phyloP scores from a whole-genome alignment of 1,140 invertebrate genomes.

The Heliconius melpomene region DNA sequence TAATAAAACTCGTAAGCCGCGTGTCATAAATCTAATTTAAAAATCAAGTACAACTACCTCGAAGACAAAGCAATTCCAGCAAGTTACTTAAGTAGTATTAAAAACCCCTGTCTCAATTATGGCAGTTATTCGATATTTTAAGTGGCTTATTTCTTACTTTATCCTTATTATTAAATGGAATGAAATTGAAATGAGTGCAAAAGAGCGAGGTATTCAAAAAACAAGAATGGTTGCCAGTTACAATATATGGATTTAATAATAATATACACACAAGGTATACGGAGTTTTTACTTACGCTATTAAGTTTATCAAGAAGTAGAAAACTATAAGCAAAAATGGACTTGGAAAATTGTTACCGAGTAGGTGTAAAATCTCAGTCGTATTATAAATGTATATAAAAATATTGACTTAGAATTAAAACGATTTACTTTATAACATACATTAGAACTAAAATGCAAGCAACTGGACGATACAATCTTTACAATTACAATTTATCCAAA shows the following conservation, averaged over 20 bases:
- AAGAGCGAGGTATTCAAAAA: neutral
- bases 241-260: neutral
- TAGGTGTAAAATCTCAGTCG: neutral
- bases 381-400: conserved; percentile 15
- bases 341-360: neutral
- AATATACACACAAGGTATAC: neutral
- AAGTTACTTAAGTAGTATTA: conserved; percentile 41
- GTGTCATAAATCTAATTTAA: conserved; percentile 35
- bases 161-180: conserved; percentile 20
- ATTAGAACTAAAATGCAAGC: conserved; percentile 7
- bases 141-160: conserved; percentile 20
- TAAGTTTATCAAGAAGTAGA: neutral
- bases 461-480: neutral
- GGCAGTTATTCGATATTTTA: conserved; percentile 41
- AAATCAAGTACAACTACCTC: conserved; percentile 34
- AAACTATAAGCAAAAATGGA: neutral
- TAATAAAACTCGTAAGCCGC: conserved; percentile 16
- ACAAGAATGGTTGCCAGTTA: neutral
- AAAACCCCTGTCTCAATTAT: conserved; percentile 48
- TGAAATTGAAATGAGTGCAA: conserved; percentile 21
- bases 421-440: neutral
- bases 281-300: neutral
- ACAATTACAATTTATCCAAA: conserved; percentile 6
- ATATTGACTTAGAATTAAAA: conserved; percentile 8
- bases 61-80: conserved; percentile 45